Base-by-base conservation (phyloP, 2,797 vertebrate species). In the Tragopan temminckii region DNA sequence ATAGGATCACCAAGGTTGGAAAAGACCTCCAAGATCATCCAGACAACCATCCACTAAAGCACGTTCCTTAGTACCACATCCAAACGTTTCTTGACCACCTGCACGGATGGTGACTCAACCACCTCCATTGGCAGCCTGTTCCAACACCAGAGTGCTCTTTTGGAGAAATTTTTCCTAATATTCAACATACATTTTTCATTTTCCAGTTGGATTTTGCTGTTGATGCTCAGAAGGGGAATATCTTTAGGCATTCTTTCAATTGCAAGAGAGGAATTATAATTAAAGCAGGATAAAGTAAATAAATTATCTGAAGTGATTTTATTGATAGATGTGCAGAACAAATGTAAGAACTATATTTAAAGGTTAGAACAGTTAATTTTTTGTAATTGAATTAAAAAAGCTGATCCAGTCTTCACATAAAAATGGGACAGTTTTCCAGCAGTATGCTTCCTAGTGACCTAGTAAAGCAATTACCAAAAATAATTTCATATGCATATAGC, bases 171-270 rank as follows among this genome's bases (percentile, higher is more conserved):
- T 53, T 53, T 53, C 29, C 16, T 11, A 31, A 31, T 31, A 55
- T 59, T 20, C 62, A 43, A 18, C 21, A 27, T 31, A 43, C 33
- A 57, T 61, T 64, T 57, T 67, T 55, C 27, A 58, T 88, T 89
- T 90, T 96, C 88, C 55, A 96, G 74, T 29, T 97, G 76, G 93
- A 89, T 33, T 74, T 96, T 78, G 87, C 71, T 50, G 27, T 94
- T 76, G 83, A 90, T 94, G 89, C 95, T 88, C 86, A 94, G 86
- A 97, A 92, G 59, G 84, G 59, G 68, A 95, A 97, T 95, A 87
- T 96, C 45, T 89, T 85, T 67, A 84, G 21, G 33, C 76, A 90
- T 95, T 93, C 77, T 97, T 86, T 96, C 88, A 59, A 13, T 96
- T 90, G 89, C 81, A 70, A 71, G 45, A 75, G 81, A 95, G 33